phyloP scores from a whole-genome alignment of 1,140 invertebrate genomes.

The Lepidotrigona ventralis region DNA sequence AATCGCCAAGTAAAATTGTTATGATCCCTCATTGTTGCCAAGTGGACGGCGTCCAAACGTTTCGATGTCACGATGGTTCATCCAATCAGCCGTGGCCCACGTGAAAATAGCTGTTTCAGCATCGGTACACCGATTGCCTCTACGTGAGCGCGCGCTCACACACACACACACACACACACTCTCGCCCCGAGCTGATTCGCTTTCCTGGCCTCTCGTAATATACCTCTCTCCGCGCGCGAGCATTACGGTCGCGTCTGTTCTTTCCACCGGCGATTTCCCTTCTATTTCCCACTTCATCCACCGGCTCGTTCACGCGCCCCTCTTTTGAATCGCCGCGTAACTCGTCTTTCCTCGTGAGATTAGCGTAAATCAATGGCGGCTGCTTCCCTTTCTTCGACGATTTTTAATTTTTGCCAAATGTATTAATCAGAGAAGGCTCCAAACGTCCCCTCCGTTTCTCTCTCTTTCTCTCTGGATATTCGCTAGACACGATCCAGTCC shows the following conservation, averaged over 20 bases:
- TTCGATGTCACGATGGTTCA: conserved; percentile 65
- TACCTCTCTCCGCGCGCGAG: conserved; percentile 15
- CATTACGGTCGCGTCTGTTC: background rate
- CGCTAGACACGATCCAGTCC: conserved; percentile 28
- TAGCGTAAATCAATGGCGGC: background rate
- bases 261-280: background rate
- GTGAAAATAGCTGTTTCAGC: conserved; percentile 70
- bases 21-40: conserved; percentile 65
- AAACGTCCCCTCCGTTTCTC: background rate
- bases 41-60: conserved; percentile 67
- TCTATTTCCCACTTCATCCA: background rate
- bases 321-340: conserved; percentile 33
- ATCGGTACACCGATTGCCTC: conserved; percentile 57
- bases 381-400: conserved; percentile 16
- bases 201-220: conserved; percentile 53
- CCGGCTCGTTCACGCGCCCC: background rate
- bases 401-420: conserved; percentile 58
- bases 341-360: conserved; percentile 28
- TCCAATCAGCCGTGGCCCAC: conserved; percentile 67
- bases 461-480: background rate
- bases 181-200: conserved; percentile 13
- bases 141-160: conserved; percentile 60
- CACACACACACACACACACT: conserved; percentile 23
- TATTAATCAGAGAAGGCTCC: conserved; percentile 17
- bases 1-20: conserved; percentile 60